Evolutionary conservation across 2,797 vertebrate genomes (phyloP), one percentile per base, ranked within the genome.

Genomic region (Enteromius unitaeniatus): DNA sequence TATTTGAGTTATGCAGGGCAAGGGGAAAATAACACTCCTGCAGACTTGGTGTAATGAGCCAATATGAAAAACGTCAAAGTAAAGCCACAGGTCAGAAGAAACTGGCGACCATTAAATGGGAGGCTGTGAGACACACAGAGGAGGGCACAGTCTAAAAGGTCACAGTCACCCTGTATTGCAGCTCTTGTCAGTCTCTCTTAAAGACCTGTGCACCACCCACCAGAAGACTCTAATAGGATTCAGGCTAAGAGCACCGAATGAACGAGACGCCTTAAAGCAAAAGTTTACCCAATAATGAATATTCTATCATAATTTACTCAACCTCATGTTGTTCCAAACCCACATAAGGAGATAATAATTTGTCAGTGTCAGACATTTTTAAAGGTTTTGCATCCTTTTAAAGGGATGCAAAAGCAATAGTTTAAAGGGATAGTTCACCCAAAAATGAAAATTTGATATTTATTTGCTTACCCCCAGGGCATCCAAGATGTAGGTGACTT

Each of bases 81-180:
- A 83, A 83, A 79, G 79, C 77, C 79, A 84, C 78, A 81, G 86
- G 87, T 86, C 85, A 85, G 72, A 78, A 72, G 60, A 78, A 87
- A 89, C 77, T 85, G 83, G n/a, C 85, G 77, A 85, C 79, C 77
- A 86, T 89, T 89, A 89, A 86, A 78, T 19, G 34, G 45, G 67
- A 86, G 72, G 69, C 72, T 81, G 68, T 55, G 49, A 64, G 83
- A 82, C 55, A 26, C 15, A 58, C 47, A 37, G 73, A 69, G 79
- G 65, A 80, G 79, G 84, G 70, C 75, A 62, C 13, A 64, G 70
- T 82, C 79, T 64, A 78, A 86, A 89, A 87, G 88, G 84, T 86
- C 85, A 87, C 37, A 83, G 80, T 85, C 86, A 86, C 80, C 85
- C 80, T 83, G 78, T 51, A 80, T 85, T 84, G 80, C 70, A 78